Conservation (phyloP, 1,140 invertebrate genomes). For the Drosophila paulistorum region DNA sequence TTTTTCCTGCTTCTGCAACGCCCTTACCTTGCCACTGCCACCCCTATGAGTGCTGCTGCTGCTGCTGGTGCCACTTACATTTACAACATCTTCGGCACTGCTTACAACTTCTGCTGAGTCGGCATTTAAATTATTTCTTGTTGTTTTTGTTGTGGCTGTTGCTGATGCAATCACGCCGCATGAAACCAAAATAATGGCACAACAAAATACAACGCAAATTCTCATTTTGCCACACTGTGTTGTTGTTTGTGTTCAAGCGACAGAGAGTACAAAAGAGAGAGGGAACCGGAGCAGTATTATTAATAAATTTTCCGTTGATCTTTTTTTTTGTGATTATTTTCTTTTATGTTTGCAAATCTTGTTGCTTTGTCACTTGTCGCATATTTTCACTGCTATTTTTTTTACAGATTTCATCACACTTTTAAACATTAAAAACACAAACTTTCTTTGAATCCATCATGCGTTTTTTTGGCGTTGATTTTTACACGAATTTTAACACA, state of each 20-base stretch:
- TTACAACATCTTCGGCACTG: slow-evolving; percentile 57
- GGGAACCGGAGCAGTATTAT: slow-evolving; percentile 5
- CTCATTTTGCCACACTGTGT: slow-evolving; percentile 68
- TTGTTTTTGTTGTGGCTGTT: slow-evolving; percentile 15
- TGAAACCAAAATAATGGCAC: slow-evolving; percentile 69
- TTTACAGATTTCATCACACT: slow-evolving; percentile 22
- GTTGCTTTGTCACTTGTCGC: slow-evolving; percentile 39
- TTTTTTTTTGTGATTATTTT: slow-evolving; percentile 25
- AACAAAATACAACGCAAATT: slow-evolving; percentile 60
- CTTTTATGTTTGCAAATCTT: slow-evolving; percentile 46
- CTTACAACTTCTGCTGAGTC: slow-evolving; percentile 77
- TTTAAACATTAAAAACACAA: slow-evolving; percentile 26
- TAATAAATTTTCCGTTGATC: slow-evolving; percentile 32
- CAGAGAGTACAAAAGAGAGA: slow-evolving; percentile 27
- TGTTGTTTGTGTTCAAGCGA: slow-evolving; percentile 25
- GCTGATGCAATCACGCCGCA: slow-evolving; percentile 78
- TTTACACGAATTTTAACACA: slow-evolving; percentile 17
- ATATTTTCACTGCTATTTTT: slow-evolving; percentile 53
- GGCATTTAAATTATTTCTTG: slow-evolving; percentile 35
- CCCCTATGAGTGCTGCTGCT: background rate
- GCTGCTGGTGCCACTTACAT: slow-evolving; percentile 43
- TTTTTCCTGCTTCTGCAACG: slow-evolving; percentile 36
- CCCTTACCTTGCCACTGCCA: slow-evolving; percentile 26
- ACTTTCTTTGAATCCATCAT: slow-evolving; percentile 13
- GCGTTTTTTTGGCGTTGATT: slow-evolving; percentile 18